Percentiles rank a stretch among this genome's conserved stretches.
Evolutionary conservation across 2,888 invertebrate genomes (phyloP).

Genomic region (Dryococelus australis): DNA sequence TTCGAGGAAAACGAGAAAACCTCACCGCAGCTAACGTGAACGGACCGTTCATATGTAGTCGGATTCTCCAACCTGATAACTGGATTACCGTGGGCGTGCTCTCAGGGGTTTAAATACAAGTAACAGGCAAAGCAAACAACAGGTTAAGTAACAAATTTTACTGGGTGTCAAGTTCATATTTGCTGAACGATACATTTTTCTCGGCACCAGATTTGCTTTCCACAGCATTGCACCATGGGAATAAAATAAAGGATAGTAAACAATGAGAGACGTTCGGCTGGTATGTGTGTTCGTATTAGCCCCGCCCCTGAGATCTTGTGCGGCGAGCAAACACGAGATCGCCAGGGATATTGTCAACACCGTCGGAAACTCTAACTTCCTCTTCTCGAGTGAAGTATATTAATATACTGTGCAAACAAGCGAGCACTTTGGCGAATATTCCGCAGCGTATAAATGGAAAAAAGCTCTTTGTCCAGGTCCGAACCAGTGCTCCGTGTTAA

Average conservation of each 20-base stretch:
- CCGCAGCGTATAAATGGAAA: background rate
- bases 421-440: slow-evolving; percentile 10
- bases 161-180: background rate
- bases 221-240: background rate
- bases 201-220: background rate
- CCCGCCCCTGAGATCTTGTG: background rate
- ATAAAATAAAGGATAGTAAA: slow-evolving; percentile 7
- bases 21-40: background rate
- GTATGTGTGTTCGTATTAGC: background rate
- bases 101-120: background rate
- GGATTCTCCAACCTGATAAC: background rate
- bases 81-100: background rate
- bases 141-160: background rate
- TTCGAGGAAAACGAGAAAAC: background rate
- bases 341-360: slow-evolving; percentile 4
- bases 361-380: slow-evolving; percentile 2
- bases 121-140: background rate
- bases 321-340: slow-evolving; percentile 16
- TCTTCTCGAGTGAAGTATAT: background rate
- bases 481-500: slow-evolving; percentile 6
- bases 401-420: slow-evolving; percentile 3
- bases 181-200: background rate
- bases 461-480: background rate
- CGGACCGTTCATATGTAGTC: background rate
- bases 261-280: background rate